These are phyloP conservation scores for Stenurella melanura DNA, from an alignment of 2,888 invertebrate genomes.

Conservation along the genomic window DNA sequence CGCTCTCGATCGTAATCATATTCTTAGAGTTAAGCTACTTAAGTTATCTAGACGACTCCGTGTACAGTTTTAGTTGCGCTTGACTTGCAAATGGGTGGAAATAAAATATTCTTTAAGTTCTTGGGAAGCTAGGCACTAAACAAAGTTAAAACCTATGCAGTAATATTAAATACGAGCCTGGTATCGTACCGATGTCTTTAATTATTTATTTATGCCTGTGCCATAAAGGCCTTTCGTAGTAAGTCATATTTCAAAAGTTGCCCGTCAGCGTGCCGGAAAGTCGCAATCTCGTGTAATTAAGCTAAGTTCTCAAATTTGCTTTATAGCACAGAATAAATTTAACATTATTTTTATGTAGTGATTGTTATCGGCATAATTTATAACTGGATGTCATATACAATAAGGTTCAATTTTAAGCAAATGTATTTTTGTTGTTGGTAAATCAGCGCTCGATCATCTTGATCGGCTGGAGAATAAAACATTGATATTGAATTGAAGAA, in stretches of 20 bases:
- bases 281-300: constrained; percentile 13
- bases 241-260: constrained; percentile 11
- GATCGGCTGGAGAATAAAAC: neutral
- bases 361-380: constrained; percentile 7
- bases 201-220: too few relatives aligned
- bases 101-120: neutral
- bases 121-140: too few relatives aligned
- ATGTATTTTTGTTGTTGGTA: neutral
- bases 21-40: too few relatives aligned
- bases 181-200: too few relatives aligned
- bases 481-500: constrained; percentile 7
- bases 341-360: constrained; percentile 23
- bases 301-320: neutral
- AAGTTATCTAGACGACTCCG: too few relatives aligned
- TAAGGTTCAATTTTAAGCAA: constrained; percentile 3
- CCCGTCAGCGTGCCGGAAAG: constrained; percentile 8
- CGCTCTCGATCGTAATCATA: too few relatives aligned
- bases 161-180: too few relatives aligned
- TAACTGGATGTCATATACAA: constrained; percentile 9
- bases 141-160: too few relatives aligned
- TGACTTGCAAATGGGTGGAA: too few relatives aligned
- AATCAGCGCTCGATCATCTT: neutral
- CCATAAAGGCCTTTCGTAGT: too few relatives aligned
- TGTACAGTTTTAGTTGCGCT: too few relatives aligned
- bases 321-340: constrained; percentile 11